Evolutionary conservation across 2,113 vertebrate genomes (phyloP).

Genomic region (Rhinolophus sinicus): DNA sequence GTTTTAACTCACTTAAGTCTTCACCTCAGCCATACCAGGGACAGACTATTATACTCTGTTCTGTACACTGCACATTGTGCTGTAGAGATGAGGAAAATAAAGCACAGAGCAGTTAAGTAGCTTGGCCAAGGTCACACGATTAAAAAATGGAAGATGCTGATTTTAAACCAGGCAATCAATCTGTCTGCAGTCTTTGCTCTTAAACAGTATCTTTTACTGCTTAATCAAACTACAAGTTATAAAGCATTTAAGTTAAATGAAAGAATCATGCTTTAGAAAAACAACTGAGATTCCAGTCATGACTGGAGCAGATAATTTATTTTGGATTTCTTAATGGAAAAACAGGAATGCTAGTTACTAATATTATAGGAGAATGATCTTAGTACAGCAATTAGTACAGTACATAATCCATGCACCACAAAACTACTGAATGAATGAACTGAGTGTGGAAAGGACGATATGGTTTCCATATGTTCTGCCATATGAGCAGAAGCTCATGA

Average conservation of each 20-base stretch:
- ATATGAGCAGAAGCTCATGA: neutral
- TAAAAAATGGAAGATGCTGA: neutral
- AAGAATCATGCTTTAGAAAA: neutral
- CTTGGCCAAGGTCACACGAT: neutral
- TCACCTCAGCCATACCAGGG: neutral
- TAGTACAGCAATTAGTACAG: neutral
- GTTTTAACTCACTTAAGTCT: neutral
- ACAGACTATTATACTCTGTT: neutral
- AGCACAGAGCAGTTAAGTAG: neutral
- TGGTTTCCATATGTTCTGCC: neutral
- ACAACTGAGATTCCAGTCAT: neutral
- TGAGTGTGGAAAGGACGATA: neutral
- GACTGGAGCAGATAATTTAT: neutral
- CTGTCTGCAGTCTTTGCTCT: neutral
- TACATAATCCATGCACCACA: neutral
- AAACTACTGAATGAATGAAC: neutral
- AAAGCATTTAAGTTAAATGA: neutral
- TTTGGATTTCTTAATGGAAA: neutral
- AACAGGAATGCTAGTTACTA: neutral
- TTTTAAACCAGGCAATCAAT: neutral
- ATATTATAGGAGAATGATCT: neutral
- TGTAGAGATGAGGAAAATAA: neutral
- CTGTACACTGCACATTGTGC: neutral
- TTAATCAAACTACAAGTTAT: neutral
- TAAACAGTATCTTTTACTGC: neutral